Conservation (phyloP, 1,140 invertebrate species). For the Samia ricini region DNA sequence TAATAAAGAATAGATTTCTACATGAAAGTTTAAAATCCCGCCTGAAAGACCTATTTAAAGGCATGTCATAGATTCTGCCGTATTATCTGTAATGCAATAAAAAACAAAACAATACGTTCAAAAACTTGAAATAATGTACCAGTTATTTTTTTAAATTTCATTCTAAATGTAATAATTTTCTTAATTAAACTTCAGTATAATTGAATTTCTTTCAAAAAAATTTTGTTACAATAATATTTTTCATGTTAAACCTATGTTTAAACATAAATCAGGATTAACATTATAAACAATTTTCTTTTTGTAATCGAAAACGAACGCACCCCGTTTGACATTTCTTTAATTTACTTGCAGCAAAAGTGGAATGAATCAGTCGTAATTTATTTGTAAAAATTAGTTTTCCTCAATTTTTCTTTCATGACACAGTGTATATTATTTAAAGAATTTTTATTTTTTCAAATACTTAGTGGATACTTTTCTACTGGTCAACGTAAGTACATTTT, state of each 20-base stretch:
- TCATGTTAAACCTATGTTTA: not conserved
- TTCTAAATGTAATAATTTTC: not conserved
- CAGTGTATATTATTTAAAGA: no score
- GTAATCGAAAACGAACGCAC: not conserved
- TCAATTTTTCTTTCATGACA: no score
- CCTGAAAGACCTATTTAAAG: no score
- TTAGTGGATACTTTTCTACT: no score
- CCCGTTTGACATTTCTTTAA: slow-evolving; percentile 16
- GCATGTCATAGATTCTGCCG: no score
- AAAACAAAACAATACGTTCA: not conserved
- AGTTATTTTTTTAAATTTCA: not conserved
- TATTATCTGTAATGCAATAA: no score
- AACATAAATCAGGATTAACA: not conserved
- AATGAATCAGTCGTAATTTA: slow-evolving; percentile 27
- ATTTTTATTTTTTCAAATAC: no score
- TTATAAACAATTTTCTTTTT: no score
- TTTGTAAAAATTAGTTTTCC: slow-evolving; percentile 20
- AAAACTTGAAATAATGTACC: not conserved
- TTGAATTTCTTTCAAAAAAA: not conserved
- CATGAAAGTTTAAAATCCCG: no score
- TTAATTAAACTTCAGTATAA: no score
- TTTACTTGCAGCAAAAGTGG: slow-evolving; percentile 17
- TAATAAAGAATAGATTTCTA: no score
- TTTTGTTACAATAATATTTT: not conserved
- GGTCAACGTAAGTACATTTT: not conserved